Conservation (phyloP, 2,888 invertebrate species). For the Tipula unca region DNA sequence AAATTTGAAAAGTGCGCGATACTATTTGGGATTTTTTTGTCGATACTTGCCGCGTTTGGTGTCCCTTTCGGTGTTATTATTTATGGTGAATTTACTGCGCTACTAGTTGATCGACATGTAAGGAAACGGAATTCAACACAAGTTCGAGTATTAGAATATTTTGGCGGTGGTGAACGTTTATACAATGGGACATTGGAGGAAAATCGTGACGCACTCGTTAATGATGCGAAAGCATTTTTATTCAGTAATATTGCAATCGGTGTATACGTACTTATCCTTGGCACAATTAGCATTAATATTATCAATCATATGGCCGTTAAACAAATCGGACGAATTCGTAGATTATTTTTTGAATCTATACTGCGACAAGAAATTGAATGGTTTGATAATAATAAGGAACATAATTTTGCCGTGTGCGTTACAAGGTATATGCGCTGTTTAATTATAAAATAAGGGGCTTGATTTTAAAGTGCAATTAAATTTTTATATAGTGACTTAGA, state of each 20-base stretch:
- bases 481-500: conserved; percentile 54
- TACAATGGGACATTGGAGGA: neutral
- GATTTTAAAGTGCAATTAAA: neutral
- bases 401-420: conserved; percentile 64
- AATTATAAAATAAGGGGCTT: neutral
- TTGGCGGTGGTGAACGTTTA: too few relatives aligned
- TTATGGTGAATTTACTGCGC: neutral
- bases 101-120: neutral
- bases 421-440: conserved; percentile 54
- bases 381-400: conserved; percentile 61
- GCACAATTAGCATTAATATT: conserved; percentile 52
- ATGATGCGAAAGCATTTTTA: conserved; percentile 56
- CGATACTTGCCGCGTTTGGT: neutral
- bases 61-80: neutral
- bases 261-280: conserved; percentile 49
- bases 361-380: conserved; percentile 64
- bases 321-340: conserved; percentile 51
- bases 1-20: neutral
- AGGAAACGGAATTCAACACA: neutral
- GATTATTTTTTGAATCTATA: conserved; percentile 53
- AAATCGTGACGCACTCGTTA: conserved; percentile 38
- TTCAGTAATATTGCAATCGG: conserved; percentile 50
- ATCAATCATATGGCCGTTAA: conserved; percentile 57
- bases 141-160: neutral
- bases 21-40: neutral